Base-by-base conservation (phyloP, 2,888 invertebrate species). In the Hypselothyrea guttata region DNA sequence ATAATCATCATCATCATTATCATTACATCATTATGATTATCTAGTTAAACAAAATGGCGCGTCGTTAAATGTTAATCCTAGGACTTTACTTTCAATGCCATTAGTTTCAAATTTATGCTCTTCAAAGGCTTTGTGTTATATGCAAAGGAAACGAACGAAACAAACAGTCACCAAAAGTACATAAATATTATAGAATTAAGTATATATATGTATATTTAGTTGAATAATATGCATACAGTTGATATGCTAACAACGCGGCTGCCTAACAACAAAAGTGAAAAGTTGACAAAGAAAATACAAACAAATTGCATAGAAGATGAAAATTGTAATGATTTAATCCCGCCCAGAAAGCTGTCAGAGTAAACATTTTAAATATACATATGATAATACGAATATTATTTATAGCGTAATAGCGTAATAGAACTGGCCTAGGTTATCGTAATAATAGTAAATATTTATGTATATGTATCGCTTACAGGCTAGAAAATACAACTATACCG, bases 201-300 rank as follows among this genome's bases (percentile, higher is more conserved):
- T 62, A 61, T 76, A 82, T 65, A 78, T 60, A 53, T 48, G 52
- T 68, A 54, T 44, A 12, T 40, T 28, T 52, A 45, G 41, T 46
- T 51, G n/a, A n/a, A n/a, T n/a, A n/a, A n/a, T 60, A 83, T 79
- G 84, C 77, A 75, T 60, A 75, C 71, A 62, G 47, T 79, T 75
- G 46, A 68, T 51, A 70, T 57, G 54, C 35, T 22, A 54, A 74
- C 57, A 84, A 79, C 69, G 81, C 53, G 69, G 49, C 3, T 61
- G 45, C 75, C 75, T 75, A 84, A 45, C 81, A 37, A 57, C 27
- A 34, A 47, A 77, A 67, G 33, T 16, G 40, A 53, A 48, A n/a
- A n/a, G n/a, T n/a, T n/a, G n/a, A n/a, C n/a, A n/a, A 27, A 42
- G 28, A 42, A 63, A 34, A 49, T 38, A 42, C 33, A 42, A 28